Conservation (phyloP, 2,113 vertebrate species). For the Sarotherodon lohbergeri region DNA sequence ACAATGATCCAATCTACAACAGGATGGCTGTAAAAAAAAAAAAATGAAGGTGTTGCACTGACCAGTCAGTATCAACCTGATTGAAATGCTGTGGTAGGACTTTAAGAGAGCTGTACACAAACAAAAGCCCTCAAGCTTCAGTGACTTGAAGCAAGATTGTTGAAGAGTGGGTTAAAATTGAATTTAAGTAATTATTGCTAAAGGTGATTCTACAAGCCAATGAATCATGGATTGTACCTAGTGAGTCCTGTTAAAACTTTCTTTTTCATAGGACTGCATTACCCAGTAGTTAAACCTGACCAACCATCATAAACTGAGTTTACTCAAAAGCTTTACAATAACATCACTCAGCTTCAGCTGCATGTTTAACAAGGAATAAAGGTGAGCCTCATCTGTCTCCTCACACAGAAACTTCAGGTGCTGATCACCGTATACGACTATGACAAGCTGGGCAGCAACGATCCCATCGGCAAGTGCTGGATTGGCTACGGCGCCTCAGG, state of each 20-base stretch:
- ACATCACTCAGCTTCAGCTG: background rate
- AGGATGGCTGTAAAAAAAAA: background rate
- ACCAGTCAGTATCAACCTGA: background rate
- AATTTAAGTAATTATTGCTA: background rate
- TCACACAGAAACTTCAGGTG: conserved; percentile 73
- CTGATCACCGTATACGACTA: conserved; percentile 74
- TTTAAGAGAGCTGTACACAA: fast-evolving
- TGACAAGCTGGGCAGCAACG: conserved; percentile 80
- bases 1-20: background rate
- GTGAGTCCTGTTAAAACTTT: background rate
- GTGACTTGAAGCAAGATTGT: background rate
- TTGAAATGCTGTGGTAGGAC: background rate
- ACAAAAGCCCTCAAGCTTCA: background rate
- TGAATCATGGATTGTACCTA: background rate
- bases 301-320: background rate
- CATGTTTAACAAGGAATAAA: background rate
- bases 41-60: background rate
- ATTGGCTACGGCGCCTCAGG: conserved; percentile 80
- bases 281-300: background rate
- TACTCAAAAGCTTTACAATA: fast-evolving
- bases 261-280: background rate
- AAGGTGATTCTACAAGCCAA: background rate
- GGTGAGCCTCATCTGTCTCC: background rate
- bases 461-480: conserved; percentile 80
- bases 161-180: background rate